phyloP scores from a whole-genome alignment of 1,140 invertebrate genomes.

The Theocolax elegans region DNA sequence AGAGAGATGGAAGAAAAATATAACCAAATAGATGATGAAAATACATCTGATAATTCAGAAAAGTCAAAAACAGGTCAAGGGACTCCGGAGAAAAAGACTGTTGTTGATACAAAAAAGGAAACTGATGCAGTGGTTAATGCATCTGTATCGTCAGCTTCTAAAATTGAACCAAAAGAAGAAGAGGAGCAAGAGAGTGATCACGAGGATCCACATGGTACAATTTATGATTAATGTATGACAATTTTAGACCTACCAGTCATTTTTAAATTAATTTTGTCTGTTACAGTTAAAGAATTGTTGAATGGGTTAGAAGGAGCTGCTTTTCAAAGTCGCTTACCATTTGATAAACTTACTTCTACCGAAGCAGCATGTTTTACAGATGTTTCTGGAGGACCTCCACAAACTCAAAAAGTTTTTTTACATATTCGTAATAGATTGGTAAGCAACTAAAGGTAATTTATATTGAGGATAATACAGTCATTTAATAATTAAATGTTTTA shows the following conservation, averaged over 20 bases:
- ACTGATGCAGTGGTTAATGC: constrained; percentile 49
- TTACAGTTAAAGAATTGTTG: constrained; percentile 62
- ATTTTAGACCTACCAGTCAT: too few relatives aligned
- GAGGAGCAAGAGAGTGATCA: constrained; percentile 66
- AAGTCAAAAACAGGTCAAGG: constrained; percentile 70
- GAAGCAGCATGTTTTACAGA: constrained; percentile 96
- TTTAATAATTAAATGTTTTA: constrained; percentile 52
- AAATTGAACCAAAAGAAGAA: constrained; percentile 61
- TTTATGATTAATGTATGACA: too few relatives aligned
- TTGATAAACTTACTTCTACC: constrained; percentile 93
- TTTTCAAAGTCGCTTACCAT: constrained; percentile 92
- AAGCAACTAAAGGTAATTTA: constrained; percentile 46
- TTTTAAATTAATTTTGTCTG: constrained; percentile 48
- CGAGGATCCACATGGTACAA: constrained; percentile 63
- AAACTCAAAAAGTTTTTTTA: constrained; percentile 90
- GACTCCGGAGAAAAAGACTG: constrained; percentile 66
- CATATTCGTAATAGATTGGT: constrained; percentile 92
- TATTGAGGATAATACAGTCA: neutral
- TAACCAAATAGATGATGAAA: constrained; percentile 73
- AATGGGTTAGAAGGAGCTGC: constrained; percentile 89
- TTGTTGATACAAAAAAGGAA: constrained; percentile 60
- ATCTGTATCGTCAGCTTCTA: constrained; percentile 50
- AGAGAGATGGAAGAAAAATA: constrained; percentile 77
- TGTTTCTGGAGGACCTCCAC: constrained; percentile 81
- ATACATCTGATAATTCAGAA: constrained; percentile 73